Evolutionary conservation across 2,113 vertebrate species (phyloP).

Genomic region (Shinisaurus crocodilurus): DNA sequence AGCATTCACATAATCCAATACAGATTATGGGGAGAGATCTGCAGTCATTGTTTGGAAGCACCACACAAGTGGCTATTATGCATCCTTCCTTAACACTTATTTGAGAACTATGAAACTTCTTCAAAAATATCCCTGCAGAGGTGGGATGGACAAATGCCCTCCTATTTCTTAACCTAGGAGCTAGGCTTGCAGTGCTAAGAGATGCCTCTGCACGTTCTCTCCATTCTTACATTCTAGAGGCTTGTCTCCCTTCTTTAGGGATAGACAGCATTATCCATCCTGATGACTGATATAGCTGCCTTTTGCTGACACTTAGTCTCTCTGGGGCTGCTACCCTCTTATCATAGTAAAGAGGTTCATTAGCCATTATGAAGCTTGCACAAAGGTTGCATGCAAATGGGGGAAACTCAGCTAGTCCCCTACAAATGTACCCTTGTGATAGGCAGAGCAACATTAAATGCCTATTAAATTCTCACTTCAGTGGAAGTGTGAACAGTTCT

Average conservation of each 20-base stretch:
- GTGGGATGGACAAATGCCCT: conserved; percentile 36
- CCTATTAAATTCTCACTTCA: conserved; percentile 19
- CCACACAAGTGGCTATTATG: too few species aligned
- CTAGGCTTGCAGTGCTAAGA: conserved; percentile 52
- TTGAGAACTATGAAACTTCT: background rate
- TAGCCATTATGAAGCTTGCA: conserved; percentile 26
- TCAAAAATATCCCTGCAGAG: background rate
- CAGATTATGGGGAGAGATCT: background rate
- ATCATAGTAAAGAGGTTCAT: background rate
- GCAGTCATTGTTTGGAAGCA: background rate
- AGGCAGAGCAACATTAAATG: background rate
- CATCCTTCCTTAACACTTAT: too few species aligned
- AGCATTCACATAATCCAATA: background rate
- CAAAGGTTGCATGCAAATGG: accelerated
- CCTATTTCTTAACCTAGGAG: conserved; percentile 55
- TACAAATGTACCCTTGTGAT: background rate
- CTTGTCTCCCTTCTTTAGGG: background rate
- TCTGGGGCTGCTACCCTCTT: conserved; percentile 2
- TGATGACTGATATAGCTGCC: conserved; percentile 55
- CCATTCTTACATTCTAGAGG: conserved; percentile 41
- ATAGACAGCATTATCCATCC: conserved; percentile 57
- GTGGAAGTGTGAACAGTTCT: conserved; percentile 6
- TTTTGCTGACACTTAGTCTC: conserved; percentile 18
- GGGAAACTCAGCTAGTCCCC: background rate
- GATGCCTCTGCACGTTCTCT: conserved; percentile 58